These are phyloP conservation scores for Betta splendens DNA, from an alignment of 2,797 vertebrate species.

Conservation along the genomic window DNA sequence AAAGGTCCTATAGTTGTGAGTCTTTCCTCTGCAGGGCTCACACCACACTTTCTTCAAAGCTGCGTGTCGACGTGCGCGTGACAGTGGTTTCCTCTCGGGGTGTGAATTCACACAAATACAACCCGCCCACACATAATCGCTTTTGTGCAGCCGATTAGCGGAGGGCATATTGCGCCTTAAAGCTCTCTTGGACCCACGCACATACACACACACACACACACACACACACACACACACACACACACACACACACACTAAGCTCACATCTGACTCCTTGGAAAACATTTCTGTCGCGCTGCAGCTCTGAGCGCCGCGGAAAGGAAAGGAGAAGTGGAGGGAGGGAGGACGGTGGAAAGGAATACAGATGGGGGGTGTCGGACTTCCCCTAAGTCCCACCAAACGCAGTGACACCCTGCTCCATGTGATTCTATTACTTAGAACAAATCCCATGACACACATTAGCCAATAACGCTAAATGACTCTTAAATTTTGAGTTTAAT, in stretches of 20 bases:
- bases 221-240: no score
- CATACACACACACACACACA: slow-evolving; percentile 6
- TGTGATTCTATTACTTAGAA: slow-evolving; percentile 64
- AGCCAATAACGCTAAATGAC: slow-evolving; percentile 70
- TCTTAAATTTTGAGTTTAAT: no score
- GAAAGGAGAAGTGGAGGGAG: not conserved
- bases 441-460: slow-evolving; percentile 69
- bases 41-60: slow-evolving; percentile 42
- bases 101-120: slow-evolving; percentile 41
- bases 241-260: slow-evolving; percentile 12
- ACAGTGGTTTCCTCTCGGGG: slow-evolving; percentile 45
- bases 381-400: slow-evolving; percentile 43
- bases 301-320: slow-evolving; percentile 34
- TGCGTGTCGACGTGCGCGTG: slow-evolving; percentile 14
- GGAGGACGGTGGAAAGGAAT: not conserved
- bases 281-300: slow-evolving; percentile 62
- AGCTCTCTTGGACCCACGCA: no score
- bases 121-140: slow-evolving; percentile 38
- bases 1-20: slow-evolving; percentile 53
- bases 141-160: slow-evolving; percentile 36
- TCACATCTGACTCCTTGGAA: slow-evolving; percentile 53
- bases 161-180: no score
- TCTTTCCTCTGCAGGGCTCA: slow-evolving; percentile 26
- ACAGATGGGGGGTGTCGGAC: slow-evolving; percentile 29
- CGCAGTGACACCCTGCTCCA: slow-evolving; percentile 43